Percentiles rank a stretch among this genome's conserved stretches.
phyloP scores from a whole-genome alignment of 2,113 vertebrate genomes.

The Myrmophylax atrothorax region DNA sequence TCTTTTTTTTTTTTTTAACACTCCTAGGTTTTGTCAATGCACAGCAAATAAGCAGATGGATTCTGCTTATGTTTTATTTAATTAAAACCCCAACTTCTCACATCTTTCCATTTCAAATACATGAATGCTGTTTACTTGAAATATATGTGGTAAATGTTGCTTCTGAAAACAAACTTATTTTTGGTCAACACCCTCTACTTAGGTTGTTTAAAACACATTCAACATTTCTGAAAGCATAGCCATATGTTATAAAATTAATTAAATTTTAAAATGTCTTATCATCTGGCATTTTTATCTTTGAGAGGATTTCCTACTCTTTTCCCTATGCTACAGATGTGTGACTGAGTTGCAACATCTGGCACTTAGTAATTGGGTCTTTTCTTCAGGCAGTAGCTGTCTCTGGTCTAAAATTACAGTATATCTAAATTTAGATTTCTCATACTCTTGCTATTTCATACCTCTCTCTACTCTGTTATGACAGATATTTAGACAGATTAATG shows the following conservation, averaged over 20 bases:
- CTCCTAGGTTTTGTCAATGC: neutral
- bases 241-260: conserved; percentile 20
- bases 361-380: conserved; percentile 8
- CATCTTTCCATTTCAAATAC: neutral
- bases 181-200: neutral
- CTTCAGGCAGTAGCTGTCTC: conserved; percentile 8
- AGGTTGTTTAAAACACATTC: neutral
- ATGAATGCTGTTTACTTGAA: neutral
- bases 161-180: neutral
- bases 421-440: neutral
- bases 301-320: conserved; percentile 29
- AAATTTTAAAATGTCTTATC: conserved; percentile 22
- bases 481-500: neutral
- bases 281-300: conserved; percentile 26
- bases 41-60: neutral
- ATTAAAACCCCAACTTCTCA: neutral
- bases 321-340: conserved; percentile 9
- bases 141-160: neutral
- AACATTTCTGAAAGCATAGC: neutral
- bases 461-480: neutral
- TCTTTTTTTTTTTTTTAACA: neutral
- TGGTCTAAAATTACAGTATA: neutral
- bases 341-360: conserved; percentile 39
- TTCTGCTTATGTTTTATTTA: neutral
- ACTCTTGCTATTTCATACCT: neutral